Conservation (phyloP, 35 echinoderm and acorn worm genomes). For the Eucidaris tribuloides region DNA sequence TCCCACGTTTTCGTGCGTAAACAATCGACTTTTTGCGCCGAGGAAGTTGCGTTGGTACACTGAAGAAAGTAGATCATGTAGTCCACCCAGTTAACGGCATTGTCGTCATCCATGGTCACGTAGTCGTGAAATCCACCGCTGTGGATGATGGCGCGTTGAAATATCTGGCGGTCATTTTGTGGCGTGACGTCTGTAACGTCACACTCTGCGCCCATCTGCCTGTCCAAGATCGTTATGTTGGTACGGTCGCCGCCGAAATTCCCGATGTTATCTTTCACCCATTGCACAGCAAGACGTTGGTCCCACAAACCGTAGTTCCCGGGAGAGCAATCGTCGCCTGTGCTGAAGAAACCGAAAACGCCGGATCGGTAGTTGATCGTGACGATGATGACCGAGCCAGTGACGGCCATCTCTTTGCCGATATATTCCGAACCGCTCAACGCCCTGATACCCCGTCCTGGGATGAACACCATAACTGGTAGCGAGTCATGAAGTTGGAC, state of each 20-base stretch:
- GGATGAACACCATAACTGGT: conserved; percentile 34
- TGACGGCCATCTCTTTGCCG: conserved; percentile 10
- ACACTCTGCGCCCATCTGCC: not conserved
- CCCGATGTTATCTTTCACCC: conserved; percentile 73
- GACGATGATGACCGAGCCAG: conserved; percentile 48
- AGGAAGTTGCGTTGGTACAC: not conserved
- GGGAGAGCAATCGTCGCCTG: conserved; percentile 54
- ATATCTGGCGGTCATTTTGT: not conserved
- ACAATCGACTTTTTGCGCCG: not conserved
- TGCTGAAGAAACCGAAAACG: conserved; percentile 57
- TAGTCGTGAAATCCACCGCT: conserved; percentile 1
- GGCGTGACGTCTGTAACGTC: conserved; percentile 40
- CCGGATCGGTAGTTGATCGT: conserved; percentile 58
- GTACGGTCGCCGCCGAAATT: conserved; percentile 12
- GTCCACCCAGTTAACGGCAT: conserved; percentile 1
- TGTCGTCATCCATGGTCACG: not conserved
- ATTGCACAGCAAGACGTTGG: conserved; percentile 62
- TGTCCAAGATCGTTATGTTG: conserved; percentile 21
- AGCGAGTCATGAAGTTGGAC: not conserved
- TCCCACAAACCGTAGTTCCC: conserved; percentile 85
- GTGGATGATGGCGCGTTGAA: conserved; percentile 20
- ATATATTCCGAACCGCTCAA: not conserved
- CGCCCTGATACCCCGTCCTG: not conserved
- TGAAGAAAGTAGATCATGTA: not conserved
- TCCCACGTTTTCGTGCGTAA: not conserved